Percentiles rank a stretch among this genome's conserved stretches.
Conservation (phyloP, 2,888 invertebrate genomes). For the Biston stratarius region DNA sequence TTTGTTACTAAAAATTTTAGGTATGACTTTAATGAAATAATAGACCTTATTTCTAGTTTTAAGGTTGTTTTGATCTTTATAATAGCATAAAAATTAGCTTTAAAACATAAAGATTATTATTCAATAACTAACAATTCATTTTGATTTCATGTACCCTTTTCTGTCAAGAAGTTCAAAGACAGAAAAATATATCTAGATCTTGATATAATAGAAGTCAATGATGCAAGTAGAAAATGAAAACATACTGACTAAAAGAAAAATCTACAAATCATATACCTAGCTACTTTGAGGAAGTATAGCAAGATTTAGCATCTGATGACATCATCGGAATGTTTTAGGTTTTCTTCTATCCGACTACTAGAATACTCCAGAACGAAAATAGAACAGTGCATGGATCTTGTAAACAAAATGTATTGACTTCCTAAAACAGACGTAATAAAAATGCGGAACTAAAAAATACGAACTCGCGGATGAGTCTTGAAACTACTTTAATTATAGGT, state of each 20-base stretch:
- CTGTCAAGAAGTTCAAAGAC: no score
- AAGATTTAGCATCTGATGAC: conserved; percentile 12
- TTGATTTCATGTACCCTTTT: no score
- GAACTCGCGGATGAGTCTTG: not conserved
- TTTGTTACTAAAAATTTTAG: no score
- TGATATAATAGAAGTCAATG: no score
- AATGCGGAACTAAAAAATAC: no score
- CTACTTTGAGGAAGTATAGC: not conserved
- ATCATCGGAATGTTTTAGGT: conserved; percentile 17
- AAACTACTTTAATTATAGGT: not conserved
- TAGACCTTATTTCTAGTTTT: no score
- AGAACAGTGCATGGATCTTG: conserved; percentile 16
- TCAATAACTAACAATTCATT: no score
- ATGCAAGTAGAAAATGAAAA: not conserved
- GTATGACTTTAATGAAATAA: no score
- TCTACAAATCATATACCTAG: not conserved
- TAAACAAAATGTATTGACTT: not conserved
- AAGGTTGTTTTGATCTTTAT: no score
- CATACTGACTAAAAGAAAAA: not conserved
- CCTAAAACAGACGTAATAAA: not conserved
- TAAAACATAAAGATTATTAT: no score
- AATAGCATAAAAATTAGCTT: no score
- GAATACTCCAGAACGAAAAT: conserved; percentile 12
- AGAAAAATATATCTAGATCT: no score
- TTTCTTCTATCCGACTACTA: conserved; percentile 4